Conservation (phyloP, 2,888 invertebrate species). For the Spilosoma lubricipeda region DNA sequence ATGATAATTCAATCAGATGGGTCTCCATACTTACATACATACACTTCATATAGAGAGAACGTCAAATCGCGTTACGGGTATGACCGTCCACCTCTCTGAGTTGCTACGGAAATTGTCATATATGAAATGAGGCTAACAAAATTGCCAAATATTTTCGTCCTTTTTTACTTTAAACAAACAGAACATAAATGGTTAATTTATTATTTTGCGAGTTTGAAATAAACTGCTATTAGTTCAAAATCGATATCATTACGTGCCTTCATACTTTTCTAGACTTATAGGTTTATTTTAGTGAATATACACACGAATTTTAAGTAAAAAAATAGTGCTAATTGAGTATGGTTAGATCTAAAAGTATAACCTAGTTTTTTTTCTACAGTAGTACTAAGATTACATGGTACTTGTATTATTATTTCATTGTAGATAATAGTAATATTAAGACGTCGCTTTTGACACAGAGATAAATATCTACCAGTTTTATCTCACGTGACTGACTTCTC, state of each 20-base stretch:
- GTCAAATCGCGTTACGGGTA: slow-evolving; percentile 10
- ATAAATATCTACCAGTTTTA: background rate
- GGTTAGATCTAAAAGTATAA: too few relatives aligned
- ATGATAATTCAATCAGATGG: slow-evolving; percentile 31
- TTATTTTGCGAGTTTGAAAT: too few relatives aligned
- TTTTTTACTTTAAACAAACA: too few relatives aligned
- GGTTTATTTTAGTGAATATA: too few relatives aligned
- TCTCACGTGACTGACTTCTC: too few relatives aligned
- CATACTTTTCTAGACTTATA: too few relatives aligned
- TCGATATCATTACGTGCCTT: too few relatives aligned
- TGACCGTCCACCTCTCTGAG: slow-evolving; percentile 26
- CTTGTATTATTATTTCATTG: background rate
- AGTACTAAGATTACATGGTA: background rate
- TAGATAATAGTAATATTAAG: background rate
- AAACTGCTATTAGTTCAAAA: too few relatives aligned
- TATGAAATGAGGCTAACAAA: slow-evolving; percentile 12
- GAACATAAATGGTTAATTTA: background rate
- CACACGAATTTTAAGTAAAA: too few relatives aligned
- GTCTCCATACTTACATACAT: slow-evolving; percentile 23
- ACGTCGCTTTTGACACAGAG: background rate
- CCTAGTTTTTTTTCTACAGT: too few relatives aligned
- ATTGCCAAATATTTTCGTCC: background rate
- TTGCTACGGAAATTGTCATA: slow-evolving; percentile 28
- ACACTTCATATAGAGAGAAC: slow-evolving; percentile 28
- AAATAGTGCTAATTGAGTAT: too few relatives aligned